phyloP scores from a whole-genome alignment of 2,888 invertebrate species.

The Caenorhabditis afra region DNA sequence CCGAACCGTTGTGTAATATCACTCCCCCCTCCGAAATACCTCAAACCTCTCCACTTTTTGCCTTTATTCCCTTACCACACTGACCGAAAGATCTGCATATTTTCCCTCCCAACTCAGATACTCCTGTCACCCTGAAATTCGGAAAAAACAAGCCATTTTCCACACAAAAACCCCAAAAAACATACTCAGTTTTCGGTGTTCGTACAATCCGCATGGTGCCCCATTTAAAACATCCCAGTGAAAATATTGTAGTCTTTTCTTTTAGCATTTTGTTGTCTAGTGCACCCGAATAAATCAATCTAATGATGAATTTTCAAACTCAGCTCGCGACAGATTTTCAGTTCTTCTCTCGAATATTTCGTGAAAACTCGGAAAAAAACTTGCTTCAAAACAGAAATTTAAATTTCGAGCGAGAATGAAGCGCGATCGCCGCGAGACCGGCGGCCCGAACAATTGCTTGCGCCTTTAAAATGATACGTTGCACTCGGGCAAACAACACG shows the following conservation, averaged over 20 bases:
- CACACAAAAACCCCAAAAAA: neutral
- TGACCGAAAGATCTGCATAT: conserved; percentile 39
- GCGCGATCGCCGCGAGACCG: conserved; percentile 45
- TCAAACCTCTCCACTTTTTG: conserved; percentile 26
- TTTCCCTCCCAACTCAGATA: conserved; percentile 35
- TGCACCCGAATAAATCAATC: conserved; percentile 15
- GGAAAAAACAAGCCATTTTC: conserved; percentile 33
- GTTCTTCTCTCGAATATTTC: neutral
- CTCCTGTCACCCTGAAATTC: conserved; percentile 14
- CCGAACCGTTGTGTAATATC: conserved; percentile 5
- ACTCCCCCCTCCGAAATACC: conserved; percentile 36
- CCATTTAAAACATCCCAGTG: conserved; percentile 29
- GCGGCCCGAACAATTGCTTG: conserved; percentile 25
- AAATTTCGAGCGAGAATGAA: no score
- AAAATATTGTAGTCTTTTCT: conserved; percentile 2
- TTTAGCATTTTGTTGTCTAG: neutral
- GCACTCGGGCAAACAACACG: conserved; percentile 35
- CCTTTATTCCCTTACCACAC: conserved; percentile 15
- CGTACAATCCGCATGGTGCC: conserved; percentile 10
- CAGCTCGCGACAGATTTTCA: no score
- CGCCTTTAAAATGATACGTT: conserved; percentile 59
- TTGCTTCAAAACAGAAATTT: no score
- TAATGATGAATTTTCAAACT: neutral
- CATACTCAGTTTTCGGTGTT: conserved; percentile 38
- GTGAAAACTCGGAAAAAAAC: neutral